These are phyloP conservation scores for Leistus spinibarbis DNA, from an alignment of 2,888 invertebrate genomes.

Conservation along the genomic window DNA sequence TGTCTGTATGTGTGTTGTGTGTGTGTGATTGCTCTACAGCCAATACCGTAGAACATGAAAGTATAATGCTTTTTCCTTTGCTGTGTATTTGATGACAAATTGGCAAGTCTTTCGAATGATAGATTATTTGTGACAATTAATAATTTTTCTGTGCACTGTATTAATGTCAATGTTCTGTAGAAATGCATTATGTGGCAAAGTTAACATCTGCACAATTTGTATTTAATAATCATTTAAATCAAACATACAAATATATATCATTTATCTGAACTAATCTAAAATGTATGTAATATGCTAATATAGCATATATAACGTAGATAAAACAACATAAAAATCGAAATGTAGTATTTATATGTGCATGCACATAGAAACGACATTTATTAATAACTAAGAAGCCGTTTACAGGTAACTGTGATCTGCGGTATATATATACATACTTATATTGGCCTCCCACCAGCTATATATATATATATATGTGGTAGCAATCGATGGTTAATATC, in stretches of 20 bases:
- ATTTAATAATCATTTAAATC: background rate
- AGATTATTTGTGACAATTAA: too few species aligned
- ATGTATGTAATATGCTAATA: conserved; percentile 36
- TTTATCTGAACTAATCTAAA: conserved; percentile 26
- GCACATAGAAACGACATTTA: conserved; percentile 30
- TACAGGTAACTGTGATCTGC: conserved; percentile 43
- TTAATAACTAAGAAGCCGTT: conserved; percentile 25
- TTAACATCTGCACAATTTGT: background rate
- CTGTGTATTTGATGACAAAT: too few species aligned
- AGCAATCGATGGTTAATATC: conserved; percentile 37
- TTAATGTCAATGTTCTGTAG: too few species aligned
- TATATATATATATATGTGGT: background rate
- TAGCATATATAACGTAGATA: background rate
- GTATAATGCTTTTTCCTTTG: too few species aligned
- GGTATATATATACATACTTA: conserved; percentile 8
- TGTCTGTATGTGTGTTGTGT: too few species aligned
- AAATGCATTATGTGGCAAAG: background rate
- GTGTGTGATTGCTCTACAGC: too few species aligned
- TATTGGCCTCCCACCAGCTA: conserved; percentile 33
- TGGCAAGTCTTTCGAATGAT: too few species aligned
- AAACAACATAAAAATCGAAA: conserved; percentile 15
- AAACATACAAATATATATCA: conserved; percentile 17
- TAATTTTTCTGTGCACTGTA: too few species aligned
- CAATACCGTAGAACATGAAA: too few species aligned
- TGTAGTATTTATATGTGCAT: conserved; percentile 28